These are phyloP conservation scores for Notolabrus celidotus DNA, from an alignment of 2,797 vertebrate genomes.

Conservation along the genomic window DNA sequence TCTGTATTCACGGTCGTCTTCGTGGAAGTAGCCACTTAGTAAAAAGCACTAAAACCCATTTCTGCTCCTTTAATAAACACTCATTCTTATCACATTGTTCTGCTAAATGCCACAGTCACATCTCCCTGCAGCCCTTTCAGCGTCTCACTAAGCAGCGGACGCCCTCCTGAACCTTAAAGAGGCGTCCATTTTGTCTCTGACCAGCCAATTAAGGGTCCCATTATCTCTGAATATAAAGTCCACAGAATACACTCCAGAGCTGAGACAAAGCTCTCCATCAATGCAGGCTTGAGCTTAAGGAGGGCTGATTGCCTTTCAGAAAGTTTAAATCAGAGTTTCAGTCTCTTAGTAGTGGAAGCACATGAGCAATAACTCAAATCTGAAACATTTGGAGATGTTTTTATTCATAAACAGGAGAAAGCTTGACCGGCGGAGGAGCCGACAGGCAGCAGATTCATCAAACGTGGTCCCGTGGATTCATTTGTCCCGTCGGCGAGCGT, in stretches of 20 bases:
- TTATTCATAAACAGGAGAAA: conserved; percentile 16
- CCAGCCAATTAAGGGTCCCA: conserved; percentile 78
- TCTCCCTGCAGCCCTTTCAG: conserved; percentile 66
- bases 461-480: conserved; percentile 42
- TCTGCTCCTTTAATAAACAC: conserved; percentile 51
- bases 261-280: conserved; percentile 70
- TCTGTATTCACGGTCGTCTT: conserved; percentile 44
- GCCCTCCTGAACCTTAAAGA: conserved; percentile 67
- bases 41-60: conserved; percentile 51
- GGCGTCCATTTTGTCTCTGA: conserved; percentile 66
- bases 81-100: conserved; percentile 61
- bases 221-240: conserved; percentile 77
- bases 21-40: conserved; percentile 48
- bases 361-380: conserved; percentile 45
- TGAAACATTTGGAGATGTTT: conserved; percentile 28
- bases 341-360: too few species aligned
- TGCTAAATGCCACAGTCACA: conserved; percentile 58
- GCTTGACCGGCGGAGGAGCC: conserved; percentile 37
- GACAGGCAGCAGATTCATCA: conserved; percentile 52
- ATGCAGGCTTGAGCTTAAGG: conserved; percentile 64
- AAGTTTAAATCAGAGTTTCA: conserved; percentile 48
- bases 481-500: conserved; percentile 46
- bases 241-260: conserved; percentile 70
- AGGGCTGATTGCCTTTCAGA: conserved; percentile 45
- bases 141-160: conserved; percentile 61